phyloP scores from a whole-genome alignment of 2,797 vertebrate species.

The Paratrypauchen microcephalus region DNA sequence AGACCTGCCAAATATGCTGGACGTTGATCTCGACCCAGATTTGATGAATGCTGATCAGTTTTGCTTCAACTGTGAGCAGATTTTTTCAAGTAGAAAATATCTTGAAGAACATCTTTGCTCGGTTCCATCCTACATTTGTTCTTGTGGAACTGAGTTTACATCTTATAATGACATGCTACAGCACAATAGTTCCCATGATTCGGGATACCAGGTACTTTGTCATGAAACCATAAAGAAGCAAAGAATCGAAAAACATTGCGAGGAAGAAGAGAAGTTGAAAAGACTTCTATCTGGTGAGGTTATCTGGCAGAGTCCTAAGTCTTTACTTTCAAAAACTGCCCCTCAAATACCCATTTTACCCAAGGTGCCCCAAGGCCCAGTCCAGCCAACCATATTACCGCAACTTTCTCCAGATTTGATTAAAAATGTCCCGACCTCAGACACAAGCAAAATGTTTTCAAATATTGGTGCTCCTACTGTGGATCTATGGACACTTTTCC shows the following conservation, averaged over 20 bases:
- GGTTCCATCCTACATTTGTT: conserved; percentile 66
- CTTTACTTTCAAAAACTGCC: conserved; percentile 2
- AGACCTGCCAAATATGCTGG: conserved; percentile 20
- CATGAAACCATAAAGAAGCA: conserved; percentile 62
- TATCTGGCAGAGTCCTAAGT: conserved; percentile 41
- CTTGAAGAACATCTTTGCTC: conserved; percentile 69
- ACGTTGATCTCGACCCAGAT: conserved; percentile 20
- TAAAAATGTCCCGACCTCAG: conserved; percentile 21
- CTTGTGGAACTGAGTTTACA: conserved; percentile 71
- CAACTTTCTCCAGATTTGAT: conserved; percentile 10
- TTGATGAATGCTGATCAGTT: conserved; percentile 45
- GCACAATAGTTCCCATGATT: conserved; percentile 66
- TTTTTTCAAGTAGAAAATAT: conserved; percentile 55
- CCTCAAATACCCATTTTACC: conserved; percentile 22
- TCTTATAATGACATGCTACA: conserved; percentile 64
- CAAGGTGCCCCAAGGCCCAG: not conserved
- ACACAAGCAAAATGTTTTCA: conserved; percentile 43
- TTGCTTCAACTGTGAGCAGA: conserved; percentile 73
- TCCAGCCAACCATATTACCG: conserved; percentile 14
- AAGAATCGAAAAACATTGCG: conserved; percentile 48
- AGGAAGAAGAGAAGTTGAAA: conserved; percentile 56
- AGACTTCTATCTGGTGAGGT: conserved; percentile 56
- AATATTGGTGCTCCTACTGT: conserved; percentile 60
- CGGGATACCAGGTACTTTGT: conserved; percentile 63
- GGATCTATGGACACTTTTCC: conserved; percentile 73